Evolutionary conservation across 92 coral and sea anemone genomes (phyloP), one percentile per base, ranked within the genome.

Genomic region (Desmophyllum pertusum): DNA sequence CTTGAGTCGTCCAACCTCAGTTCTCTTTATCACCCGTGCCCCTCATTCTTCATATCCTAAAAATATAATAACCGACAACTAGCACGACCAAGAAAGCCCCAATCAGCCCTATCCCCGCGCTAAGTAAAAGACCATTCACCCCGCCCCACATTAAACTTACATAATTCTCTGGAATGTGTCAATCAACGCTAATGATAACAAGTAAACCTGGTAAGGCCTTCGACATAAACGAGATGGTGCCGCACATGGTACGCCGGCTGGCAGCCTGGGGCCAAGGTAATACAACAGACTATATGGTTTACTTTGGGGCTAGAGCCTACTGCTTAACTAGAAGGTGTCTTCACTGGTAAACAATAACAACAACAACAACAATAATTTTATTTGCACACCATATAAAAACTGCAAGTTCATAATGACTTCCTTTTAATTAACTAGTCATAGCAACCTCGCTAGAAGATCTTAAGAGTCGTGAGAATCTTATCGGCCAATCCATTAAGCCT

Each of bases 51-150:
- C 98, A 51, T 92, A 91, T 15, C 98, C 98, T n/a, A 90, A 96
- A 96, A 81, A 94, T 96, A 65, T 96, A 96, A 70, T 92, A 96
- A 37, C 98, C 98, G 76, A 94, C 98, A 21, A 96, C 98, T n/a
- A 55, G 98, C 98, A 53, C n/a, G n/a, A n/a, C n/a, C n/a, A 96
- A 96, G 77, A 96, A 96, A 29, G 86, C 95, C 98, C n/a, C n/a
- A n/a, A 96, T 96, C 67, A 93, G 80, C 98, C 94, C 94, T 48
- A 92, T 63, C n/a, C n/a, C n/a, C n/a, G n/a, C n/a, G n/a, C n/a
- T n/a, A n/a, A n/a, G n/a, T n/a, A n/a, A n/a, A 11, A 96, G 95
- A 31, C 94, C 92, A 62, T 90, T 93, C 48, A 96, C n/a, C n/a
- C n/a, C n/a, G n/a, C n/a, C n/a, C 98, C 8, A 96, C 98, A 77